Conservation (phyloP, 2,797 vertebrate genomes). For the Helostoma temminkii region DNA sequence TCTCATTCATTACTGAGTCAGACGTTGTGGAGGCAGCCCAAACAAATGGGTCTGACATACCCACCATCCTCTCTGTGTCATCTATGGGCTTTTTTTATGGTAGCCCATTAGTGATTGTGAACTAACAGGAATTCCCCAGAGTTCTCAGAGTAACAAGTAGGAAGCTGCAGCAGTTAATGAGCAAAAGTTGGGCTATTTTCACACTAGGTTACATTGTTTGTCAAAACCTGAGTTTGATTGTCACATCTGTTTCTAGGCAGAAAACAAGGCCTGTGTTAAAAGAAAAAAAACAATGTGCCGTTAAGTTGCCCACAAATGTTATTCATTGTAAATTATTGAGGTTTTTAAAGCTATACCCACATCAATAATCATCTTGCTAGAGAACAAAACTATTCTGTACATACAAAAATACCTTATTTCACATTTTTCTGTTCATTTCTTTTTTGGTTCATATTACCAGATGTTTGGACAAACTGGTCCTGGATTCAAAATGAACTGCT, state of each 20-base stretch:
- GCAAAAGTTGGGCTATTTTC: slow-evolving; percentile 27
- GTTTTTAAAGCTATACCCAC: too few relatives aligned
- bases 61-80: slow-evolving; percentile 45
- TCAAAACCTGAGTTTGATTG: slow-evolving; percentile 13
- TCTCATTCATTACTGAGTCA: slow-evolving; percentile 64
- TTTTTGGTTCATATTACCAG: background rate
- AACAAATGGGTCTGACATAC: slow-evolving; percentile 59
- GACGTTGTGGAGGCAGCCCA: slow-evolving; percentile 43
- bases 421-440: background rate
- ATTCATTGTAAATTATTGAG: background rate
- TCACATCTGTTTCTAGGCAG: slow-evolving; percentile 1
- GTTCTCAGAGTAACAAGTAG: slow-evolving; percentile 50
- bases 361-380: background rate
- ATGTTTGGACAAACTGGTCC: background rate
- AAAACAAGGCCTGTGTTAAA: background rate
- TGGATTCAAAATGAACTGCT: background rate
- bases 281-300: background rate
- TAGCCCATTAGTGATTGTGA: slow-evolving; percentile 51
- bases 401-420: background rate
- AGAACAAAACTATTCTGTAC: background rate
- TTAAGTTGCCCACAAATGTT: background rate
- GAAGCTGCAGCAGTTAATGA: slow-evolving; percentile 45
- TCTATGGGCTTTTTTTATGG: slow-evolving; percentile 54
- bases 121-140: slow-evolving; percentile 45
- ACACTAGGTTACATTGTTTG: slow-evolving; percentile 7